A percentile compares a stretch with the other conserved stretches of the same genome.
Evolutionary conservation across 2,888 invertebrate genomes (phyloP).

Genomic region (Sialis fuliginosa): DNA sequence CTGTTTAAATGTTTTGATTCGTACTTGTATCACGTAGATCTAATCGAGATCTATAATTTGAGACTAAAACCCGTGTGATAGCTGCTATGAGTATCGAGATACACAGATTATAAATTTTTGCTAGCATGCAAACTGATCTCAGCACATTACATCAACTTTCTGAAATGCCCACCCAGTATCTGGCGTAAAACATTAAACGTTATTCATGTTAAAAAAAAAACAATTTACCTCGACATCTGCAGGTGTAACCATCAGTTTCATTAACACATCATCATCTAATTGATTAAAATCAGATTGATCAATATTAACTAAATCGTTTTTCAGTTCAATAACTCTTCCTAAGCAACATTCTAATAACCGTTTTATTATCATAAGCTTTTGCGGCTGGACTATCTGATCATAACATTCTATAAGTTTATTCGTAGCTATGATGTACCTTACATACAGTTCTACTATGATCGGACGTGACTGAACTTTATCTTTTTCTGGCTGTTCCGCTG

Average conservation of each 20-base stretch:
- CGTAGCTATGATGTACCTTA: constrained; percentile 62
- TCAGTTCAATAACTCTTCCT: constrained; percentile 73
- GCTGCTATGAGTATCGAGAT: too few species aligned
- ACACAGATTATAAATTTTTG: too few species aligned
- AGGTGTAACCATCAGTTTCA: constrained; percentile 58
- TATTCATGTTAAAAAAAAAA: too few species aligned
- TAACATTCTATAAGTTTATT: constrained; percentile 63
- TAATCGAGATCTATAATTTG: too few species aligned
- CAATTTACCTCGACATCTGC: constrained; percentile 37
- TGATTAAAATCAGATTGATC: constrained; percentile 75
- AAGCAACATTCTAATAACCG: constrained; percentile 55
- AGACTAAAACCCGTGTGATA: too few species aligned
- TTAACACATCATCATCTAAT: constrained; percentile 56
- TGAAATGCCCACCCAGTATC: too few species aligned
- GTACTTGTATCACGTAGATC: too few species aligned
- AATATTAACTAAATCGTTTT: constrained; percentile 72
- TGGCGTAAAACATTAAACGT: too few species aligned
- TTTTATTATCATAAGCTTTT: constrained; percentile 66
- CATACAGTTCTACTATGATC: constrained; percentile 50
- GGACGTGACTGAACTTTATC: constrained; percentile 42
- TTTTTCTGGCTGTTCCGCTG: constrained; percentile 32
- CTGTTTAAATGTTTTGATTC: too few species aligned
- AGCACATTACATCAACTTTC: too few species aligned
- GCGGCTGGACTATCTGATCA: constrained; percentile 85
- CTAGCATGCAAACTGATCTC: too few species aligned